These are phyloP conservation scores for Nylanderia fulva DNA, from an alignment of 1,140 invertebrate species.

Conservation along the genomic window DNA sequence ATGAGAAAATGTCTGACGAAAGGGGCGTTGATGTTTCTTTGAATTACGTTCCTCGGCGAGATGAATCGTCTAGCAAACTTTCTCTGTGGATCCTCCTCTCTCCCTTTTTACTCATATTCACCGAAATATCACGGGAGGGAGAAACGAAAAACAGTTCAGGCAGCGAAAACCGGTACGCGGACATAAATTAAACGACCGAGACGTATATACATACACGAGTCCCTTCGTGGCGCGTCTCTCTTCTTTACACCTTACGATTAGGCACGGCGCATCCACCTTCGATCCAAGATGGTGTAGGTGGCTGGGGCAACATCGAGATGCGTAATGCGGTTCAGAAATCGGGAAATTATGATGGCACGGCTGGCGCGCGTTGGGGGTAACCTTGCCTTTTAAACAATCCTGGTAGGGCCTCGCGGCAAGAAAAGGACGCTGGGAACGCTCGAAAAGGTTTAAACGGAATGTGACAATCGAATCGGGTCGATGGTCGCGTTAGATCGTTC, in stretches of 20 bases:
- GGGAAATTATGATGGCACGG: slow-evolving; percentile 63
- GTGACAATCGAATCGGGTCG: slow-evolving; percentile 22
- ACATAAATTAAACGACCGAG: slow-evolving; percentile 69
- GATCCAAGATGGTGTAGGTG: slow-evolving; percentile 52
- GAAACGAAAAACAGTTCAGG: slow-evolving; percentile 48
- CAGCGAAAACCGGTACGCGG: slow-evolving; percentile 42
- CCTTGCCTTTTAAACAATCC: slow-evolving; percentile 43
- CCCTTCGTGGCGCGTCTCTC: slow-evolving; percentile 41
- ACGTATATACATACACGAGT: slow-evolving; percentile 30
- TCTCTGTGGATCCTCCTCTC: slow-evolving; percentile 35
- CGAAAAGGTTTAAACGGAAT: slow-evolving; percentile 20
- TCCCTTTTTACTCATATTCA: slow-evolving; percentile 19
- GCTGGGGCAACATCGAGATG: slow-evolving; percentile 21
- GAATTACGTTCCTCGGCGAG: slow-evolving; percentile 64
- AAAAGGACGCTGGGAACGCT: background rate
- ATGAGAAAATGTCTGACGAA: slow-evolving; percentile 45
- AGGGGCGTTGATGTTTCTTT: slow-evolving; percentile 53
- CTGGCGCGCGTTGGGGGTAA: background rate
- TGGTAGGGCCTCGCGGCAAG: slow-evolving; percentile 2
- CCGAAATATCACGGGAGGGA: slow-evolving; percentile 22
- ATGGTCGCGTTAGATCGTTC: slow-evolving; percentile 11
- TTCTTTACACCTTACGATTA: slow-evolving; percentile 69
- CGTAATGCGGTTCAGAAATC: slow-evolving; percentile 61
- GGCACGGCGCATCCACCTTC: slow-evolving; percentile 53
- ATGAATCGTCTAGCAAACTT: slow-evolving; percentile 67